Evolutionary conservation across 2,797 vertebrate species (phyloP).

Genomic region (Bufotes viridis): DNA sequence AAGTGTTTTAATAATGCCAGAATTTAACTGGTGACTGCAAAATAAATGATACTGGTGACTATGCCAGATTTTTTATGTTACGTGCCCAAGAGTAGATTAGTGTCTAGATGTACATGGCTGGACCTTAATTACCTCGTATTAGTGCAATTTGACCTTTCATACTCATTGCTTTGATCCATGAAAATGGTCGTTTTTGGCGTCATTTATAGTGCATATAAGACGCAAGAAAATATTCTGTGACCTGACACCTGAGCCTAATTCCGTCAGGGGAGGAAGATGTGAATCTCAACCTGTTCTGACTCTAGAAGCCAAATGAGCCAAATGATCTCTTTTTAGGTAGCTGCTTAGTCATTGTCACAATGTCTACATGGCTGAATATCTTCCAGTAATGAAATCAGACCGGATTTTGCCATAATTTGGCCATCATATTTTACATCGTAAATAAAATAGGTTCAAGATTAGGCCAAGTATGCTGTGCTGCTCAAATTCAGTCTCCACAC

Average conservation of each 20-base stretch:
- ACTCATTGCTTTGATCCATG: neutral
- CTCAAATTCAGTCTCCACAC: neutral
- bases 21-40: slow-evolving; percentile 21
- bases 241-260: slow-evolving; percentile 7
- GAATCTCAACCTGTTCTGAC: neutral
- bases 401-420: neutral
- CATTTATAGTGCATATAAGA: neutral
- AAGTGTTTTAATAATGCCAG: slow-evolving; percentile 44
- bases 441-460: too few relatives aligned
- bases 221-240: neutral
- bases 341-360: neutral
- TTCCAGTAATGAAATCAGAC: neutral
- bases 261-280: neutral
- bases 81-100: neutral
- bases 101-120: neutral
- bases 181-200: neutral
- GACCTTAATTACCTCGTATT: neutral
- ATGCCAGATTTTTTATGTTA: neutral
- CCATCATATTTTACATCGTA: neutral
- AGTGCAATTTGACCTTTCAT: neutral
- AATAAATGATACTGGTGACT: slow-evolving; percentile 22
- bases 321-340: neutral
- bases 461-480: neutral
- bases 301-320: neutral
- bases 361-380: neutral